Evolutionary conservation across 2,797 vertebrate genomes (phyloP).

Genomic region (Xiphorhynchus erythropygius): DNA sequence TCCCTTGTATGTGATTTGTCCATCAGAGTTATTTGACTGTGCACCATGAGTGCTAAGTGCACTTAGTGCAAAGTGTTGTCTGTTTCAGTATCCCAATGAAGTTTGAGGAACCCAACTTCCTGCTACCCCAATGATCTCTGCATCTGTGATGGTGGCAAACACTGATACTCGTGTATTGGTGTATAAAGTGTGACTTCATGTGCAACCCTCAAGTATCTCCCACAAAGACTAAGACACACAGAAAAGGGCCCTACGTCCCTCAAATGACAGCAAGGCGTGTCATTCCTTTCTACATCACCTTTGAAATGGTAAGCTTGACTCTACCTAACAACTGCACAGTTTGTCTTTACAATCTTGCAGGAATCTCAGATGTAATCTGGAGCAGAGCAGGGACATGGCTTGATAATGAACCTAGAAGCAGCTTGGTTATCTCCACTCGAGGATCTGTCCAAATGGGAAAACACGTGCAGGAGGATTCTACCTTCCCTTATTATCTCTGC

Average conservation of each 20-base stretch:
- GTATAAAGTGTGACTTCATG: neutral
- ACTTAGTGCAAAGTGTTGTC: no score
- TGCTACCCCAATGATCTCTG: neutral
- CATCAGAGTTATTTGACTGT: neutral
- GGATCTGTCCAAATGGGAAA: neutral
- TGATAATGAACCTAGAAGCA: neutral
- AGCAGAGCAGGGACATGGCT: neutral
- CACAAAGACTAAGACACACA: neutral
- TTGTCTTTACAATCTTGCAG: neutral
- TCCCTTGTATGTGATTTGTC: rapidly evolving
- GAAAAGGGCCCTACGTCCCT: rapidly evolving
- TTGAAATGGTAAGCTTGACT: neutral
- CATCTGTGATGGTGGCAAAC: neutral
- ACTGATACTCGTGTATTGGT: neutral
- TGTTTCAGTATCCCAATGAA: neutral
- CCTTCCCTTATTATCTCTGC: neutral
- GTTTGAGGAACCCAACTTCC: neutral
- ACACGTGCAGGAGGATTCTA: neutral
- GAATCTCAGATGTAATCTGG: neutral
- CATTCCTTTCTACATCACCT: neutral
- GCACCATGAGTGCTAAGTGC: neutral
- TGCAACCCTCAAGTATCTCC: neutral
- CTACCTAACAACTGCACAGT: neutral
- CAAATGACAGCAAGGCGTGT: neutral
- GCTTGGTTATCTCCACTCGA: neutral